phyloP scores from a whole-genome alignment of 2,888 invertebrate genomes.

The Pediacus dermestoides region DNA sequence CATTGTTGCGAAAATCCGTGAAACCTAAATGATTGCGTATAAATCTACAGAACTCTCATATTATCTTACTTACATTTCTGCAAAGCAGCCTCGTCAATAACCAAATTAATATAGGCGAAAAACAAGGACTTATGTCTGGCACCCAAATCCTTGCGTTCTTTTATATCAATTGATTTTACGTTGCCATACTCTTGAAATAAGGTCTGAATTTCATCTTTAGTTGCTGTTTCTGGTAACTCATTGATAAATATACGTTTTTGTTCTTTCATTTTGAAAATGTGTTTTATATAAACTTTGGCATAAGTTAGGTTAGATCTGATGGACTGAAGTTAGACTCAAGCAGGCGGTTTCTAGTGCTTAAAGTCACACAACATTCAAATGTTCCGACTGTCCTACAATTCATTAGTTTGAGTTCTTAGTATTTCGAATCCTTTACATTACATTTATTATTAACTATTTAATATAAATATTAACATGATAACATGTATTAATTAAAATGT shows the following conservation, averaged over 20 bases:
- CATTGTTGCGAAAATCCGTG: slow-evolving; percentile 52
- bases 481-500: no score
- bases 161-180: slow-evolving; percentile 55
- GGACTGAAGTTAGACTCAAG: no score
- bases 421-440: no score
- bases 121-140: slow-evolving; percentile 51
- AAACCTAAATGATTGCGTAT: slow-evolving; percentile 44
- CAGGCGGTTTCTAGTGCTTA: no score
- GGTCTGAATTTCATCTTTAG: slow-evolving; percentile 48
- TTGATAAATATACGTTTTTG: slow-evolving; percentile 58
- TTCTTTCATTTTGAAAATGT: slow-evolving; percentile 52
- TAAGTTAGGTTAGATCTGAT: no score
- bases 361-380: no score
- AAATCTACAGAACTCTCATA: slow-evolving; percentile 10
- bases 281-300: neutral
- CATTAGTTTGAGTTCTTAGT: no score
- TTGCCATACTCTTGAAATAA: slow-evolving; percentile 55
- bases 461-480: no score
- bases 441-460: no score
- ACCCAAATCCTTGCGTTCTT: slow-evolving; percentile 50
- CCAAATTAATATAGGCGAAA: slow-evolving; percentile 63
- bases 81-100: slow-evolving; percentile 50
- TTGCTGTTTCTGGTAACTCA: slow-evolving; percentile 54
- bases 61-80: slow-evolving; percentile 55
- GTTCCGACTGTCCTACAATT: no score